Conservation (phyloP, 2,888 invertebrate genomes). For the Epinotia ramella region DNA sequence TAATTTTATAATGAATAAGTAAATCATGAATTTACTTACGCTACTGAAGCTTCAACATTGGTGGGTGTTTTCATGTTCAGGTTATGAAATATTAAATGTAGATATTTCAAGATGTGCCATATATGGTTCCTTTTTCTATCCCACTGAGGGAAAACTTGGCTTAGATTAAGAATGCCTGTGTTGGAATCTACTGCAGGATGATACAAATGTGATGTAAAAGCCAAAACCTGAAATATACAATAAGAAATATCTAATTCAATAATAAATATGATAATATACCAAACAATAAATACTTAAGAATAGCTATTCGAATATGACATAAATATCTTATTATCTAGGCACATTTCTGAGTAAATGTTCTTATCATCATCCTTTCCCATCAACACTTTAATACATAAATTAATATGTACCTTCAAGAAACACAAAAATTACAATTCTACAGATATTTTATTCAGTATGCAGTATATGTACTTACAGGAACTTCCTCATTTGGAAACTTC, state of each 20-base stretch:
- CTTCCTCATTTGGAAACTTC: slow-evolving; percentile 93
- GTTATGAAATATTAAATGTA: slow-evolving; percentile 93
- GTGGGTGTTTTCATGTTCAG: slow-evolving; percentile 90
- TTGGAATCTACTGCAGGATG: slow-evolving; percentile 94
- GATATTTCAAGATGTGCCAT: slow-evolving; percentile 95
- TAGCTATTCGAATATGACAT: too few relatives aligned
- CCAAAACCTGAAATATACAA: slow-evolving; percentile 87
- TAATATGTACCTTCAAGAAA: too few relatives aligned
- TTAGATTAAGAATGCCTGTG: slow-evolving; percentile 91
- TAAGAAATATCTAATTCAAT: background rate
- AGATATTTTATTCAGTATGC: too few relatives aligned
- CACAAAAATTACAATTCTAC: too few relatives aligned
- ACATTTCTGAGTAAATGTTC: too few relatives aligned
- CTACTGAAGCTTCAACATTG: slow-evolving; percentile 89
- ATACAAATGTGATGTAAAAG: slow-evolving; percentile 93
- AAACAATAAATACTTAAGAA: too few relatives aligned
- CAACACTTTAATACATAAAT: too few relatives aligned
- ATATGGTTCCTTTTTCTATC: slow-evolving; percentile 92
- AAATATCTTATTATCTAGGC: too few relatives aligned
- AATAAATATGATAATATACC: background rate
- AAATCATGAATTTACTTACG: slow-evolving; percentile 79
- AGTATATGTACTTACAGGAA: slow-evolving; percentile 88
- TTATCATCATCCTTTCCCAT: too few relatives aligned
- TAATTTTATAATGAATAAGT: background rate
- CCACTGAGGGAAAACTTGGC: slow-evolving; percentile 94